These are phyloP conservation scores for Oreocharis arfaki DNA, from an alignment of 2,113 vertebrate species.

Conservation along the genomic window DNA sequence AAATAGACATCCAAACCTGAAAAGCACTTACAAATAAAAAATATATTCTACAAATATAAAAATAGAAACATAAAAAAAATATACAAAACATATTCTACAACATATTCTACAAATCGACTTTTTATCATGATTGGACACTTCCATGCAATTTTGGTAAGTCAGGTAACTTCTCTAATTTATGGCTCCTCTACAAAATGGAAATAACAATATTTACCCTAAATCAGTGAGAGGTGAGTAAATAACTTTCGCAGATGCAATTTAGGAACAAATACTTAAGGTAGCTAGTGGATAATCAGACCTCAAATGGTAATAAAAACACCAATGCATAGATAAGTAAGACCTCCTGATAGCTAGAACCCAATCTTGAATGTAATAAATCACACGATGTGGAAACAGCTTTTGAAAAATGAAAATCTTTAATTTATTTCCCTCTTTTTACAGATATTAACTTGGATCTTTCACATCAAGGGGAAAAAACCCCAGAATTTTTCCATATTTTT, in stretches of 20 bases:
- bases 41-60: neutral
- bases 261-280: neutral
- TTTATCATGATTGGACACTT: neutral
- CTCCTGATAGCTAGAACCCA: neutral
- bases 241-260: neutral
- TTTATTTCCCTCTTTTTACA: neutral
- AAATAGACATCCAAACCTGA: neutral
- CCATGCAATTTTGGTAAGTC: neutral
- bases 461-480: neutral
- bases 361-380: neutral
- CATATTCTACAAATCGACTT: neutral
- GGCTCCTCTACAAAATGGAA: neutral
- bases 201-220: neutral
- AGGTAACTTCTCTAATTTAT: neutral
- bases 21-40: neutral
- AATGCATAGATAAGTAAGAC: neutral
- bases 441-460: neutral
- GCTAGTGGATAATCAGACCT: neutral
- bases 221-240: neutral
- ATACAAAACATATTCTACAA: neutral
- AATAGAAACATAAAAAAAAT: neutral
- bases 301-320: neutral
- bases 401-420: neutral
- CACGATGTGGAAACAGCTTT: neutral
- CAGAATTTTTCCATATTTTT: neutral